These are phyloP conservation scores for Conchocele bisecta DNA, from an alignment of 2,888 invertebrate genomes.

Conservation along the genomic window DNA sequence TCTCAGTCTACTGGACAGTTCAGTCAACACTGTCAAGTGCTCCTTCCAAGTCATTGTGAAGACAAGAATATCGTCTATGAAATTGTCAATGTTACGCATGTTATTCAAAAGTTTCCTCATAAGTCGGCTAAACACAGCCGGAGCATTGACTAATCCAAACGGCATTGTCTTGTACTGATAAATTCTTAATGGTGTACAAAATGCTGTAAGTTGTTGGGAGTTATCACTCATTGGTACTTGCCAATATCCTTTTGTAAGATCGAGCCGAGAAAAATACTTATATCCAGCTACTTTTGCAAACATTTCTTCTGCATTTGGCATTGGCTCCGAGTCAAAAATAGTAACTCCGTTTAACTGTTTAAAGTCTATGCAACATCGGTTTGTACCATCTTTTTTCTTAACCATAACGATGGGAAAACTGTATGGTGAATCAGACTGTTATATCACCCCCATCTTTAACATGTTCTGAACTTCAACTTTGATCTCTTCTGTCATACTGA, in stretches of 20 bases:
- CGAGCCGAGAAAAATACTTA: constrained; percentile 36
- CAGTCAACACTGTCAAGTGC: no score
- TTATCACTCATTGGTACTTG: constrained; percentile 39
- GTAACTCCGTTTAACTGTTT: constrained; percentile 48
- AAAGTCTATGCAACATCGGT: constrained; percentile 48
- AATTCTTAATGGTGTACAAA: no score
- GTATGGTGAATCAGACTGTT: constrained; percentile 42
- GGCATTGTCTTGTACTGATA: no score
- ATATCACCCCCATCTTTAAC: constrained; percentile 46
- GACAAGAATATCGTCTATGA: no score
- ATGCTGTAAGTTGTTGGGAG: constrained; percentile 27
- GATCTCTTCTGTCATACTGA: constrained; percentile 11
- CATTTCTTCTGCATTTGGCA: constrained; percentile 44
- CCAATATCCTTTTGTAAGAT: constrained; percentile 51
- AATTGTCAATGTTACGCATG: no score
- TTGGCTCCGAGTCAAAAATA: constrained; percentile 53
- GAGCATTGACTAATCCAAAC: no score
- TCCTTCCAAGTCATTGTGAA: no score
- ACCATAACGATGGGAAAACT: constrained; percentile 43
- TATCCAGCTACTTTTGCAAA: constrained; percentile 22
- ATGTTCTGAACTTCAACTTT: constrained; percentile 31
- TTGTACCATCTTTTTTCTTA: constrained; percentile 47
- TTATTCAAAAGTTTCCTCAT: no score
- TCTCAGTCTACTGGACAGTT: no score
- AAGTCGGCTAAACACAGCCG: no score